These are phyloP conservation scores for Hippocampus mohnikei DNA, from an alignment of 2,113 vertebrate genomes.

Conservation along the genomic window DNA sequence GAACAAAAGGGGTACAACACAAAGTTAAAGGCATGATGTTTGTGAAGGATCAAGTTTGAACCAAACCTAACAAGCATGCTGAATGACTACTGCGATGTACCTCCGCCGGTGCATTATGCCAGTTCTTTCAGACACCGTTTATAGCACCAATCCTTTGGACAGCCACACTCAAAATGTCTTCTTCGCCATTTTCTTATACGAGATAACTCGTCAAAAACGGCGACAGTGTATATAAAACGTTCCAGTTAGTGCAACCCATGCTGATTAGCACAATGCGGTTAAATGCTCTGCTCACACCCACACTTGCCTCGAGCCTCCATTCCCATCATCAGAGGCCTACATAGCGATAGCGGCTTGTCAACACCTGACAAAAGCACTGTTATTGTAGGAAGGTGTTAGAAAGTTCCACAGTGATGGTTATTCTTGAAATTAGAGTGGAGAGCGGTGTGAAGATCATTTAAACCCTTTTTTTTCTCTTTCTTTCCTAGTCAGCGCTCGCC, in stretches of 20 bases:
- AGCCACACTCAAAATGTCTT: background rate
- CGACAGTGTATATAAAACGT: background rate
- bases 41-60: background rate
- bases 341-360: slow-evolving; percentile 17
- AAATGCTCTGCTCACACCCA: slow-evolving; percentile 13
- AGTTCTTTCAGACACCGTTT: background rate
- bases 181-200: background rate
- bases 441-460: slow-evolving; percentile 48
- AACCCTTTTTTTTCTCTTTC: background rate
- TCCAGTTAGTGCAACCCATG: background rate
- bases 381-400: slow-evolving; percentile 30
- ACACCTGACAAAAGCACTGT: slow-evolving; percentile 18
- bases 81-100: background rate
- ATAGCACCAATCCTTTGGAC: background rate
- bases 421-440: slow-evolving; percentile 44
- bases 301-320: slow-evolving; percentile 1
- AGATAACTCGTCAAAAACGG: slow-evolving; percentile 1
- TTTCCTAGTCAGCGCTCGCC: slow-evolving; percentile 35
- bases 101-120: background rate
- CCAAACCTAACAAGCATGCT: background rate
- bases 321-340: slow-evolving; percentile 6
- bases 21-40: background rate
- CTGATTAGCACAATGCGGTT: slow-evolving; percentile 4
- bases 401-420: slow-evolving; percentile 31
- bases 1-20: background rate